A percentile compares a stretch with the other conserved stretches of the same genome.
phyloP scores from a whole-genome alignment of 92 coral and sea anemone genomes.

The Ricordea florida region DNA sequence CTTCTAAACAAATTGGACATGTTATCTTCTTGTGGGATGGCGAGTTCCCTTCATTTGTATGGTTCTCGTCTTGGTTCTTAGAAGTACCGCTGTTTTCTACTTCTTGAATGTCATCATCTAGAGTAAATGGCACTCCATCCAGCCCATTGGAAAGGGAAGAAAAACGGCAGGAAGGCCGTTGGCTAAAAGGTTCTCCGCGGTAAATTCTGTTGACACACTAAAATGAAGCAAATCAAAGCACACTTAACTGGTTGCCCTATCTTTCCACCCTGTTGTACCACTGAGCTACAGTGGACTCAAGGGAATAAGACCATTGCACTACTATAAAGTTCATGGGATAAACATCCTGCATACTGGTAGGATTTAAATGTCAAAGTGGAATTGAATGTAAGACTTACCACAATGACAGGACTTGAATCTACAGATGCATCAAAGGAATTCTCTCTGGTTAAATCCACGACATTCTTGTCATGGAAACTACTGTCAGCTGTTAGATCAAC shows the following conservation, averaged over 20 bases:
- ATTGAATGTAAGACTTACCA: slow-evolving; percentile 43
- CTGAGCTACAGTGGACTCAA: too few species aligned
- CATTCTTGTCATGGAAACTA: slow-evolving; percentile 44
- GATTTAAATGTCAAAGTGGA: too few species aligned
- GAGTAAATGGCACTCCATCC: not conserved
- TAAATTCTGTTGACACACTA: slow-evolving; percentile 71
- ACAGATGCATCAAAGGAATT: slow-evolving; percentile 5
- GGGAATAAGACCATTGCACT: not conserved
- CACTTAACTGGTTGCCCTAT: not conserved
- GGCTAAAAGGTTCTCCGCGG: slow-evolving; percentile 38
- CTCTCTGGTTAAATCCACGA: slow-evolving; percentile 68
- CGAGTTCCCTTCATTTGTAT: not conserved
- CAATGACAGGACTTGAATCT: slow-evolving; percentile 67
- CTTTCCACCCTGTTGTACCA: too few species aligned
- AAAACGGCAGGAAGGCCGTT: slow-evolving; percentile 63
- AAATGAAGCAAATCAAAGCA: not conserved
- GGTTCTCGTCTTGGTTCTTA: not conserved
- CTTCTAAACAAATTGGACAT: slow-evolving; percentile 96
- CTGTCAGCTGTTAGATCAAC: slow-evolving; percentile 70
- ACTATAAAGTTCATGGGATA: too few species aligned
- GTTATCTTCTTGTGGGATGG: slow-evolving; percentile 45
- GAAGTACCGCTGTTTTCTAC: not conserved
- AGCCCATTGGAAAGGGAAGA: slow-evolving; percentile 10
- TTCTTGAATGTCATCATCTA: slow-evolving; percentile 42
- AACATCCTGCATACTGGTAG: too few species aligned